Percentiles rank a stretch among this genome's conserved stretches.
Evolutionary conservation across 2,113 vertebrate species (phyloP).

Genomic region (Bostrychus sinensis): DNA sequence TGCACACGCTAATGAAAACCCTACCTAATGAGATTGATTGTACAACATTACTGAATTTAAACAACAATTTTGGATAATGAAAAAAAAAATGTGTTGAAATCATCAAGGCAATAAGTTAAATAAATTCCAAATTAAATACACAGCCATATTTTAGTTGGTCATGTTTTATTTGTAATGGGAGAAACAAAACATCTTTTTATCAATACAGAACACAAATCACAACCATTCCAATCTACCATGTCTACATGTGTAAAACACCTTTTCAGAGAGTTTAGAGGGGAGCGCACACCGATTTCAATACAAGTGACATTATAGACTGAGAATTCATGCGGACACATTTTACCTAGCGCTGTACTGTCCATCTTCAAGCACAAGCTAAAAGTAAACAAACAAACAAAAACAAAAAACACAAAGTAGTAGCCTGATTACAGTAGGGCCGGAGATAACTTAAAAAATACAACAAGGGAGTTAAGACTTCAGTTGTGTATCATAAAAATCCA

Average conservation of each 20-base stretch:
- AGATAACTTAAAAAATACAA: conserved; percentile 59
- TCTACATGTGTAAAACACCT: conserved; percentile 40
- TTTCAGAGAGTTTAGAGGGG: not conserved
- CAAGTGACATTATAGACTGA: conserved; percentile 46
- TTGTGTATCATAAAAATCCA: conserved; percentile 63
- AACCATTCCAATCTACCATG: conserved; percentile 47
- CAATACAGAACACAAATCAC: conserved; percentile 58
- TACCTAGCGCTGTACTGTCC: conserved; percentile 54
- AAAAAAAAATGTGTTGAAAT: too few species aligned
- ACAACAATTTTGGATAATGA: too few species aligned
- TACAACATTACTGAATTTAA: too few species aligned
- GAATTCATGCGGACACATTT: conserved; percentile 64
- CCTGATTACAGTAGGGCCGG: conserved; percentile 54
- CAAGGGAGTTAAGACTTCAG: conserved; percentile 63
- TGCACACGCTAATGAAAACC: too few species aligned
- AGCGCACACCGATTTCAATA: conserved; percentile 59
- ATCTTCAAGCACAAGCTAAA: conserved; percentile 56
- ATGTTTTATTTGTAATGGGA: conserved; percentile 58
- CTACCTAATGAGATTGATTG: too few species aligned
- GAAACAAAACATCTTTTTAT: conserved; percentile 49
- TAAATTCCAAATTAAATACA: conserved; percentile 5
- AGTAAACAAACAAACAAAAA: conserved; percentile 45
- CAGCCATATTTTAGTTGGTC: conserved; percentile 20
- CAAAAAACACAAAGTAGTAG: conserved; percentile 59
- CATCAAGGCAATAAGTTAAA: too few species aligned